phyloP scores from a whole-genome alignment of 1,140 invertebrate species.

The Pogonognathellus flavescens region DNA sequence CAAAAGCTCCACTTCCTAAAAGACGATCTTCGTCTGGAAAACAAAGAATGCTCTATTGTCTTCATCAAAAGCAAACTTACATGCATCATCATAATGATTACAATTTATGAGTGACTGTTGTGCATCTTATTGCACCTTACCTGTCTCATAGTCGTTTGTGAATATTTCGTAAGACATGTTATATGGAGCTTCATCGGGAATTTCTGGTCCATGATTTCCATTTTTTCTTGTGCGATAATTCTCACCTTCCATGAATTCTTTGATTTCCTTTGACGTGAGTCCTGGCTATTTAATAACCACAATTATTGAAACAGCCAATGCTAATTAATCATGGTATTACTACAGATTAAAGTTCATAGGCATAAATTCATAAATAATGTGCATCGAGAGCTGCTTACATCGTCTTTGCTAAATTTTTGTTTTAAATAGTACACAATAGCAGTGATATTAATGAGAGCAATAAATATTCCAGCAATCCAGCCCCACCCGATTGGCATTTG shows the following conservation, averaged over 20 bases:
- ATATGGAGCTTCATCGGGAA: not conserved
- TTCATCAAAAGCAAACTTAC: not conserved
- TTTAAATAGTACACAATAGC: conserved; percentile 2
- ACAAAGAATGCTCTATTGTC: not conserved
- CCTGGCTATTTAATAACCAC: no score
- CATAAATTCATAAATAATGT: not conserved
- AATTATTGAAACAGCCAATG: no score
- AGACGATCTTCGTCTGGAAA: not conserved
- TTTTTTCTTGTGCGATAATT: not conserved
- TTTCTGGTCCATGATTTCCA: not conserved
- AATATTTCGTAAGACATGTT: not conserved
- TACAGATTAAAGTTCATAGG: not conserved
- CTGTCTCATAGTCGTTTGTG: not conserved
- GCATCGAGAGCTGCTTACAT: not conserved
- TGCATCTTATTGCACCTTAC: not conserved
- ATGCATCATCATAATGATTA: not conserved
- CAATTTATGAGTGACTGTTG: not conserved
- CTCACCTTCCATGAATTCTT: not conserved
- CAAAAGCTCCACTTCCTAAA: not conserved
- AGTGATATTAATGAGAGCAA: not conserved
- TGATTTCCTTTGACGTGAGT: not conserved
- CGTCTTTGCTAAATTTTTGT: not conserved
- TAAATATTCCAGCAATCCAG: conserved; percentile 9
- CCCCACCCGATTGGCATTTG: not conserved
- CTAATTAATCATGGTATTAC: no score